These are phyloP conservation scores for Mylabris sibirica DNA, from an alignment of 2,888 invertebrate genomes.

Conservation along the genomic window DNA sequence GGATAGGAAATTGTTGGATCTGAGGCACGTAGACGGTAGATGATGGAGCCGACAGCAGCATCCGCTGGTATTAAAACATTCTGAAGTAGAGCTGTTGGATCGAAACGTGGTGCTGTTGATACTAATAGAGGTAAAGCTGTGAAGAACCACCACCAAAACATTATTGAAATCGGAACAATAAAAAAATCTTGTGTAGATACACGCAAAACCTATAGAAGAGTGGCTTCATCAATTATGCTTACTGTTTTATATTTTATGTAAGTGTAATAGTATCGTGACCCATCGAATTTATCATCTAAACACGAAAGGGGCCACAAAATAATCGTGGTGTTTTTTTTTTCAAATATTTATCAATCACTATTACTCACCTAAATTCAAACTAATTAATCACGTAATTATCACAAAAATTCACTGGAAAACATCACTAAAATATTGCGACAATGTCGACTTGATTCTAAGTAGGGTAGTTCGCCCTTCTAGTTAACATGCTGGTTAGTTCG, in stretches of 20 bases:
- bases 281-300: constrained; percentile 25
- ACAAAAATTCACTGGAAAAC: neutral
- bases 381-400: neutral
- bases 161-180: neutral
- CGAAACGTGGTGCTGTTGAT: constrained; percentile 80
- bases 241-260: constrained; percentile 41
- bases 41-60: constrained; percentile 81
- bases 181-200: constrained; percentile 7
- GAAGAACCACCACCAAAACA: constrained; percentile 44
- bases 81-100: constrained; percentile 83
- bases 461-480: constrained; percentile 27
- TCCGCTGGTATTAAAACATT: constrained; percentile 84
- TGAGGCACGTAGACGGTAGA: constrained; percentile 83
- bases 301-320: constrained; percentile 17
- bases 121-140: constrained; percentile 45
- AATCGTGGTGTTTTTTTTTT: neutral
- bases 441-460: constrained; percentile 17
- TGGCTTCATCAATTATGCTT: constrained; percentile 43
- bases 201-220: constrained; percentile 35
- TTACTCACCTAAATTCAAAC: neutral
- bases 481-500: constrained; percentile 31
- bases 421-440: neutral
- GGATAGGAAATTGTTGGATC: constrained; percentile 91
- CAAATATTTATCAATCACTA: neutral
- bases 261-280: constrained; percentile 42